A percentile compares a stretch with the other conserved stretches of the same genome.
These are phyloP conservation scores for Siniperca undulata DNA, from an alignment of 2,797 vertebrate species.

Conservation along the genomic window DNA sequence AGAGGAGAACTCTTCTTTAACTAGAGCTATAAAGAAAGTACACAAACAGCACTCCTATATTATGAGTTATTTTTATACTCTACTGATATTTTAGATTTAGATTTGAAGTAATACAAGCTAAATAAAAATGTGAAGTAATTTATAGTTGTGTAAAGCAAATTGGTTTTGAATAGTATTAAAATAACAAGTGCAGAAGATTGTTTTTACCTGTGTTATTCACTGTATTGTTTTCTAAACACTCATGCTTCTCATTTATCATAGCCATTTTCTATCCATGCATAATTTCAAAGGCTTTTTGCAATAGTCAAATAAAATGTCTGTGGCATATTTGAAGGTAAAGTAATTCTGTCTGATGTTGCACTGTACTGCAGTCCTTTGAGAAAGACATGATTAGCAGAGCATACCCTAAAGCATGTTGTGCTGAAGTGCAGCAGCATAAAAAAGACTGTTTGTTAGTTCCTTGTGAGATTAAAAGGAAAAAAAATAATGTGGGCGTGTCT, in stretches of 20 bases:
- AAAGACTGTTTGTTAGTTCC: constrained; percentile 39
- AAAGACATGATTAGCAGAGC: constrained; percentile 40
- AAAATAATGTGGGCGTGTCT: constrained; percentile 35
- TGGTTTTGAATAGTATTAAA: background rate
- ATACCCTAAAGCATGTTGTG: constrained; percentile 27
- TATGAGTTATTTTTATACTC: background rate
- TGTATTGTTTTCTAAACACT: background rate
- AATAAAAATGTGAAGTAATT: background rate
- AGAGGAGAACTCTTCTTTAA: constrained; percentile 1
- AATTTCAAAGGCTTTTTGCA: background rate
- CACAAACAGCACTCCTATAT: background rate
- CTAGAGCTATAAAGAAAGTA: background rate
- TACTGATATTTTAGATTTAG: background rate
- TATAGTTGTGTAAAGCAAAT: background rate
- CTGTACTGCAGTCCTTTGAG: constrained; percentile 35
- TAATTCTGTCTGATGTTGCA: constrained; percentile 24
- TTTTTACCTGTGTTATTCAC: background rate
- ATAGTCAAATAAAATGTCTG: constrained; percentile 26
- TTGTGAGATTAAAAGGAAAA: constrained; percentile 36
- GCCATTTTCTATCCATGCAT: background rate
- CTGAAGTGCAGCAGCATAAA: constrained; percentile 18
- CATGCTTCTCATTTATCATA: background rate
- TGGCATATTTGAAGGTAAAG: constrained; percentile 28
- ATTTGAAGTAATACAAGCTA: background rate
- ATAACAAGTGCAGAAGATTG: background rate